phyloP scores from a whole-genome alignment of 1,140 invertebrate species.

The Amyelois transitella region DNA sequence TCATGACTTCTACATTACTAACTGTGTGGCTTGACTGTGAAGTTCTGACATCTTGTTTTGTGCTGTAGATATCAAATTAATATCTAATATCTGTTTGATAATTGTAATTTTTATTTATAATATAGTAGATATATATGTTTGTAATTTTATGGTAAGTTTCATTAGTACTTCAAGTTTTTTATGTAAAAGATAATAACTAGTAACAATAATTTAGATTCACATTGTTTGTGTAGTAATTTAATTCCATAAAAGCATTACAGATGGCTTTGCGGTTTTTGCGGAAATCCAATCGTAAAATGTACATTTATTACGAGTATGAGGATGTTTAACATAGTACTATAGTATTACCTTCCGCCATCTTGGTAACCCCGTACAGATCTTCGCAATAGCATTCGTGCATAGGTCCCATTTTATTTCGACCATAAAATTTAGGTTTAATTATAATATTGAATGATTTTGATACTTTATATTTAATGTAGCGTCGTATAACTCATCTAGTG shows the following conservation, averaged over 20 bases:
- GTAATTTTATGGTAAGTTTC: not conserved
- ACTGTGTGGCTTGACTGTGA: not conserved
- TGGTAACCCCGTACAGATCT: not conserved
- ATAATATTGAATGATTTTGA: slow-evolving; percentile 20
- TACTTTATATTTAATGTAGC: slow-evolving; percentile 19
- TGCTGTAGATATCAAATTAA: not conserved
- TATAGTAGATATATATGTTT: not conserved
- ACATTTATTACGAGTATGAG: too few relatives aligned
- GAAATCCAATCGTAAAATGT: too few relatives aligned
- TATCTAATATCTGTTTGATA: not conserved
- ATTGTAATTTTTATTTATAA: not conserved
- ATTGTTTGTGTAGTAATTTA: not conserved
- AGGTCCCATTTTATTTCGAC: slow-evolving; percentile 20
- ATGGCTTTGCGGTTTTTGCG: too few relatives aligned
- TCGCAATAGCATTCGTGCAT: not conserved
- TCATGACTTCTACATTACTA: too few relatives aligned
- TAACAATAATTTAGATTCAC: not conserved
- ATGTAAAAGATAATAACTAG: not conserved
- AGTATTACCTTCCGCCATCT: not conserved
- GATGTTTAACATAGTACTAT: too few relatives aligned
- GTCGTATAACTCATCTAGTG: slow-evolving; percentile 36
- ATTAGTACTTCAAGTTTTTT: not conserved
- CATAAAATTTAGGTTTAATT: slow-evolving; percentile 30
- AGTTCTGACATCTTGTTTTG: not conserved
- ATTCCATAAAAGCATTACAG: too few relatives aligned